Evolutionary conservation across 37 sponge, comb jelly and placozoan genomes (phyloP).

Genomic region (Halichondria panicea): DNA sequence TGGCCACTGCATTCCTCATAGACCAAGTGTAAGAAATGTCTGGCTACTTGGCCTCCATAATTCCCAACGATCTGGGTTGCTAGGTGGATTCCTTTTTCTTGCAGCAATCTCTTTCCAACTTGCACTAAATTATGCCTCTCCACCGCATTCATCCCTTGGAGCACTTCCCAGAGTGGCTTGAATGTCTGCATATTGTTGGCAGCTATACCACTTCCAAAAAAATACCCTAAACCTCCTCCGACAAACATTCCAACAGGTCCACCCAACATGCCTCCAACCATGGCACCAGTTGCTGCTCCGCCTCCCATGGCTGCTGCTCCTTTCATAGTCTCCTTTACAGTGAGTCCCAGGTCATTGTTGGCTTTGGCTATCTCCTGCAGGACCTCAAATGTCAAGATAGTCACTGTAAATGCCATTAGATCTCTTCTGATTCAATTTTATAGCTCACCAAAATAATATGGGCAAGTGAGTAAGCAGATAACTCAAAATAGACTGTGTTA

Average conservation of each 20-base stretch:
- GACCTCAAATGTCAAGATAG: not conserved
- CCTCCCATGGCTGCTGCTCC: conserved; percentile 12
- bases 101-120: not conserved
- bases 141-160: not conserved
- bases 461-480: too few relatives aligned
- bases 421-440: too few relatives aligned
- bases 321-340: not conserved
- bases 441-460: too few relatives aligned
- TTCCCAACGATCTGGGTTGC: not conserved
- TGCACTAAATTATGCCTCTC: not conserved
- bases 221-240: conserved; percentile 1
- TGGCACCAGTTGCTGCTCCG: not conserved
- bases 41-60: not conserved
- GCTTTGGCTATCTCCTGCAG: not conserved
- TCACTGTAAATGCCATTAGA: too few relatives aligned
- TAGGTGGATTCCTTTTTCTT: not conserved
- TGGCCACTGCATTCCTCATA: conserved; percentile 1
- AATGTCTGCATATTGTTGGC: not conserved
- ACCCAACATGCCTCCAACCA: not conserved
- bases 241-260: conserved; percentile 2
- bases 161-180: conserved; percentile 1
- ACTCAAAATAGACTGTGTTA: too few relatives aligned
- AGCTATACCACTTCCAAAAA: not conserved
- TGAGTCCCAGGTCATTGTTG: conserved; percentile 4
- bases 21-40: not conserved